phyloP scores from a whole-genome alignment of 2,888 invertebrate genomes.

The Rotaria magnacalcarata region DNA sequence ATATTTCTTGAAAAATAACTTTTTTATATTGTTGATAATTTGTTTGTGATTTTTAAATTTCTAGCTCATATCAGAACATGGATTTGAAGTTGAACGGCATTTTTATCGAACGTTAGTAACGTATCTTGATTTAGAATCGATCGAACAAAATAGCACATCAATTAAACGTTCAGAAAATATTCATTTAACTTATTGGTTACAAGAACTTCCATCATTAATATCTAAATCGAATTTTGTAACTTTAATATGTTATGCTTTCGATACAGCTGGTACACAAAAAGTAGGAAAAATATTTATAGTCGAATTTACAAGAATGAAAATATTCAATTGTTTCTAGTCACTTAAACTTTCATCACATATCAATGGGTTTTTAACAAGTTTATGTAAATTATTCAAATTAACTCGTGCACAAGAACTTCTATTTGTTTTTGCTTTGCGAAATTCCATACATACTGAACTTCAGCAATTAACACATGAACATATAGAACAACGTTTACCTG shows the following conservation, averaged over 20 bases:
- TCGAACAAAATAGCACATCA: slow-evolving; percentile 49
- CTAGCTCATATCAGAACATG: slow-evolving; percentile 82
- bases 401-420: slow-evolving; percentile 84
- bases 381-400: slow-evolving; percentile 78
- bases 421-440: slow-evolving; percentile 76
- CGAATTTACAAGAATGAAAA: neutral
- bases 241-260: slow-evolving; percentile 79
- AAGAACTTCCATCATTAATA: slow-evolving; percentile 73
- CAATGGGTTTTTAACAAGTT: slow-evolving; percentile 70
- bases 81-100: slow-evolving; percentile 93
- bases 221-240: slow-evolving; percentile 81
- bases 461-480: slow-evolving; percentile 72
- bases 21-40: too few relatives aligned
- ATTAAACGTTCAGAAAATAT: slow-evolving; percentile 48
- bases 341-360: neutral
- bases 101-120: slow-evolving; percentile 88
- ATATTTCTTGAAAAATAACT: neutral
- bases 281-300: slow-evolving; percentile 69
- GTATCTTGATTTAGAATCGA: slow-evolving; percentile 72
- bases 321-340: neutral
- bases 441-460: slow-evolving; percentile 75
- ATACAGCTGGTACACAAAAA: slow-evolving; percentile 62
- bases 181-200: slow-evolving; percentile 72
- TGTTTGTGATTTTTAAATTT: slow-evolving; percentile 47
- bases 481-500: slow-evolving; percentile 75